Evolutionary conservation across 2,888 invertebrate species (phyloP).

Genomic region (Ochropleura plecta): DNA sequence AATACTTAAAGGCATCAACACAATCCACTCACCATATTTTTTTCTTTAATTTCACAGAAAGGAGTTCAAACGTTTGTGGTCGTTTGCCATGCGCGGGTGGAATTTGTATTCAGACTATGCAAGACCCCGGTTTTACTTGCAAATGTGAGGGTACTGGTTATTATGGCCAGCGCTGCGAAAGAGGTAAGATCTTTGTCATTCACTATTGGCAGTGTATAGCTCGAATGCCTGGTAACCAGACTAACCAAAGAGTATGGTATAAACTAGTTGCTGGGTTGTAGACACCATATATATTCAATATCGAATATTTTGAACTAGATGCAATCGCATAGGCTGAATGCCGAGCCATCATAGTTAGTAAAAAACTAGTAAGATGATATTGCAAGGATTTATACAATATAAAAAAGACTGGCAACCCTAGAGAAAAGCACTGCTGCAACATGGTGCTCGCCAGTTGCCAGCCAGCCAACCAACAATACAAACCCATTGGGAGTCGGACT

Average conservation of each 20-base stretch:
- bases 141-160: conserved; percentile 94
- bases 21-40: background rate
- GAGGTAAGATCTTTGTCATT: conserved; percentile 81
- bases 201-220: background rate
- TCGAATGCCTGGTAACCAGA: background rate
- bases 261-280: background rate
- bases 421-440: background rate
- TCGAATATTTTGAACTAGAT: background rate
- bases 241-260: background rate
- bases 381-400: too few relatives aligned
- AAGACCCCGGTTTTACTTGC: conserved; percentile 92
- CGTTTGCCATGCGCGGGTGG: conserved; percentile 92
- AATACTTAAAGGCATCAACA: background rate
- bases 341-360: too few relatives aligned
- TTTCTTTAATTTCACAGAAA: conserved; percentile 68
- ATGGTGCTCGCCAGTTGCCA: background rate
- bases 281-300: background rate
- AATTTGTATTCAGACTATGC: conserved; percentile 92
- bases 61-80: conserved; percentile 92
- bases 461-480: background rate
- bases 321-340: too few relatives aligned
- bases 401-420: background rate
- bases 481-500: too few relatives aligned
- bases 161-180: conserved; percentile 93
- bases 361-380: too few relatives aligned